Evolutionary conservation across 2,888 invertebrate genomes (phyloP), one percentile per base, ranked within the genome.

Genomic region (Onchidella celtica): DNA sequence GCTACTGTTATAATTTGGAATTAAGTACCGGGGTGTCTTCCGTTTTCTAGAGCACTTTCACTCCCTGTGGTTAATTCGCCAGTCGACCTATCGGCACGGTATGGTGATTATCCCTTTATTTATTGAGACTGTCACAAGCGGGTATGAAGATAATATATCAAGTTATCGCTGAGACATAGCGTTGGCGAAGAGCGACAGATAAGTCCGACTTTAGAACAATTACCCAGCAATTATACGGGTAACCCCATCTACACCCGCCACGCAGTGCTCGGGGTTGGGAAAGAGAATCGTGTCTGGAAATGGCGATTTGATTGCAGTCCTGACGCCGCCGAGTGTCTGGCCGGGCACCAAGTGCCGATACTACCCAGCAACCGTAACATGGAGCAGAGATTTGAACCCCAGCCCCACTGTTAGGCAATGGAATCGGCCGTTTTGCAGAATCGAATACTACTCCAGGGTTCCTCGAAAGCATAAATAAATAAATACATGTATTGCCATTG

Each of bases 311-410:
- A 65, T 65, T n/a, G 65, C 29, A 17, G n/a, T 17, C 17, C 65
- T 65, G 65, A 65, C 65, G 65, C 65, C 65, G 32, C 3, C 3
- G 3, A 27, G 65, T 65, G 65, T 65, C 65, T 65, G 29, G 65
- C 65, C 32, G 29, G 29, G 27, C 17, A n/a, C n/a, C 3, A 32
- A 65, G 65, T 65, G 65, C 65, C 65, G 27, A 32, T 17, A 29
- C 65, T 29, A 29, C 65, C 65, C 32, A 14, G 65, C 65, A 65
- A 65, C 65, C 11, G 47, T 11, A 47, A 47, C 17, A 47, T 47
- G 47, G 17, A 11, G 17, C 6, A 47, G 17, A 47, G 17, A 11
- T 47, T 47, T 47, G 17, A 47, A 17, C 6, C 9, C 17, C 9
- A 47, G 17, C 47, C 6, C 9, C 47, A 47, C 47, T 47, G 47